Percentiles rank a stretch among this genome's conserved stretches.
Conservation (phyloP, 2,113 vertebrate species). For the Mus musculus region DNA sequence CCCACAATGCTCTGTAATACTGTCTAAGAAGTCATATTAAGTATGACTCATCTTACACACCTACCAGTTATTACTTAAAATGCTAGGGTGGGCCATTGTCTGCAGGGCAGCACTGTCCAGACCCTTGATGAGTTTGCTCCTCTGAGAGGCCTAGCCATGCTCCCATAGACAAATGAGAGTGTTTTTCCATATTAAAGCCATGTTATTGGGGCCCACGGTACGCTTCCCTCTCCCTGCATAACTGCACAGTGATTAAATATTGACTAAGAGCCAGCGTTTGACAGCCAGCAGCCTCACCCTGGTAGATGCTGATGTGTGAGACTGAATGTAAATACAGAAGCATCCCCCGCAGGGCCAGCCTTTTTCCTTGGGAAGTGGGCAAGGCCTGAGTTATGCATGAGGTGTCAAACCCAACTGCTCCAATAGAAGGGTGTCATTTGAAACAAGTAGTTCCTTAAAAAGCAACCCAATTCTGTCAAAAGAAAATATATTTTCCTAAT, state of each 20-base stretch:
- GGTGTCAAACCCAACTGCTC: not conserved
- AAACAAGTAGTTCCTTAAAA: conserved; percentile 57
- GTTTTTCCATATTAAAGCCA: conserved; percentile 41
- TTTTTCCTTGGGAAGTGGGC: not conserved
- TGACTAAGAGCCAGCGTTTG: conserved; percentile 70
- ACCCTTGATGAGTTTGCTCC: conserved; percentile 40
- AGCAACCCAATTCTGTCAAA: conserved; percentile 31
- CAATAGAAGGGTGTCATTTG: not conserved
- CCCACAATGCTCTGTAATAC: not conserved
- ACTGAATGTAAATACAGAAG: conserved; percentile 22
- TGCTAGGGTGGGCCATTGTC: not conserved
- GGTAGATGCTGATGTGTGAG: conserved; percentile 36
- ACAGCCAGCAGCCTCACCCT: conserved; percentile 60
- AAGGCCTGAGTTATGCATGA: not conserved
- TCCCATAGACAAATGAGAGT: conserved; percentile 58
- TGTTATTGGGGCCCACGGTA: conserved; percentile 52
- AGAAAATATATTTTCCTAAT: conserved; percentile 59
- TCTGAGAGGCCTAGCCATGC: not conserved
- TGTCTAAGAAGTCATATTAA: not conserved
- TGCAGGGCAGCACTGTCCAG: not conserved
- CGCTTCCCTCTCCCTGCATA: conserved; percentile 50
- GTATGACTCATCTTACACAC: not conserved
- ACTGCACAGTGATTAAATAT: conserved; percentile 75
- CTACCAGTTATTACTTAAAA: not conserved
- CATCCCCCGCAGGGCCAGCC: not conserved